A percentile compares a stretch with the other conserved stretches of the same genome.
These are phyloP conservation scores for Gasteruption jaculator DNA, from an alignment of 2,888 invertebrate species.

Conservation along the genomic window DNA sequence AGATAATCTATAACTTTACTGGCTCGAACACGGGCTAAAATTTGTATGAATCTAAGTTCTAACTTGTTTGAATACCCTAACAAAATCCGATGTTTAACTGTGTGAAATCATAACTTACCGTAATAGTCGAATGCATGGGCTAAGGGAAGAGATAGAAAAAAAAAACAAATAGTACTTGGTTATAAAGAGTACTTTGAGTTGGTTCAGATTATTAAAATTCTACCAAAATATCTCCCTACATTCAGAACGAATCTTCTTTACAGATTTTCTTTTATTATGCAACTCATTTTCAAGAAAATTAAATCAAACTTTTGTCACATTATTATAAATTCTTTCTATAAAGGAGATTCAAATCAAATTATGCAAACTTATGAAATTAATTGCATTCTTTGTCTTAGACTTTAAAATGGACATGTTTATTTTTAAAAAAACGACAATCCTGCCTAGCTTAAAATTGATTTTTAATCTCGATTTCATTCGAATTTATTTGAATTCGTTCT, in stretches of 20 bases:
- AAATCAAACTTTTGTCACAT: constrained; percentile 8
- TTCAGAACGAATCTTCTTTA: constrained; percentile 36
- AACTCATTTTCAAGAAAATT: not conserved
- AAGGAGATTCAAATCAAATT: no score
- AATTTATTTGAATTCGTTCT: no score
- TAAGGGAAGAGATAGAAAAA: constrained; percentile 54
- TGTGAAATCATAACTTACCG: constrained; percentile 90
- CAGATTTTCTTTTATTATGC: not conserved
- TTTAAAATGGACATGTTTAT: constrained; percentile 3
- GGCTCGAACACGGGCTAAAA: no score
- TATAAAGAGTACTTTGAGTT: no score
- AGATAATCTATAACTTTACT: no score
- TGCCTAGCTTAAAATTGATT: no score
- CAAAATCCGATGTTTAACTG: no score
- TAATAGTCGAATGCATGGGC: constrained; percentile 98
- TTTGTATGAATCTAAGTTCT: no score
- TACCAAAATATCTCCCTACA: constrained; percentile 39
- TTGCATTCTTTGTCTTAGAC: constrained; percentile 15
- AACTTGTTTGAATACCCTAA: no score
- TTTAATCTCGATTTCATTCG: no score
- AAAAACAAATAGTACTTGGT: constrained; percentile 50
- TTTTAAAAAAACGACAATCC: not conserved
- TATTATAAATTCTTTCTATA: constrained; percentile 2
- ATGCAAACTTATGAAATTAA: no score
- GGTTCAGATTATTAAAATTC: no score